Percentiles rank a stretch among this genome's conserved stretches.
phyloP scores from a whole-genome alignment of 2,888 invertebrate species.

The Tenthredo livida region DNA sequence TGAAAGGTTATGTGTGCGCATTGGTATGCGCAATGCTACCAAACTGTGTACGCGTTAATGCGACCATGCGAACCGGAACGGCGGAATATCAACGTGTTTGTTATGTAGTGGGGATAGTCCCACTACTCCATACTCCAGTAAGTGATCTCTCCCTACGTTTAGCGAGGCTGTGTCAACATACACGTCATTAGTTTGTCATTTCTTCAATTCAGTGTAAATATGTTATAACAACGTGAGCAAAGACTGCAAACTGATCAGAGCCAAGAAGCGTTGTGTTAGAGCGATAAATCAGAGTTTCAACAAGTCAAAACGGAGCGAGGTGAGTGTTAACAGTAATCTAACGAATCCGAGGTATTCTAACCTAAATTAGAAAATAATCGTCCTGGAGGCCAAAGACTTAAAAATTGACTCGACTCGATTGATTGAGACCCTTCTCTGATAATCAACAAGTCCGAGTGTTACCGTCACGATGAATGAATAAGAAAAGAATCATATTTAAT shows the following conservation, averaged over 20 bases:
- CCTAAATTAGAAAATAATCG: not conserved
- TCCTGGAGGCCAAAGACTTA: too few relatives aligned
- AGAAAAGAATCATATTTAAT: too few relatives aligned
- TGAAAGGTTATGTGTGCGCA: not conserved
- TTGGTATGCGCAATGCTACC: too few relatives aligned
- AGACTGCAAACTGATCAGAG: not conserved
- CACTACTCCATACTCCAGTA: not conserved
- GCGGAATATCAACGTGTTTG: not conserved
- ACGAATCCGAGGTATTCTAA: not conserved
- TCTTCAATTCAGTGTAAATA: not conserved
- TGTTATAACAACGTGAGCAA: not conserved
- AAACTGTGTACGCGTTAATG: too few relatives aligned
- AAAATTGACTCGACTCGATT: too few relatives aligned
- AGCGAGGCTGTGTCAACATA: not conserved
- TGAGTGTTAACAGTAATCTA: not conserved
- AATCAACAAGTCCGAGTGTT: too few relatives aligned
- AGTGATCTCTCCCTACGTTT: not conserved
- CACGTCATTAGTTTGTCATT: slow-evolving; percentile 12
- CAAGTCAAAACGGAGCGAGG: not conserved
- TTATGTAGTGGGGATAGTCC: not conserved
- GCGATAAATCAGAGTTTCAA: too few relatives aligned
- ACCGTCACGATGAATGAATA: too few relatives aligned
- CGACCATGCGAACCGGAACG: not conserved
- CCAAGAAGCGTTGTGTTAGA: not conserved
- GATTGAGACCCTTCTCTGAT: too few relatives aligned